These are phyloP conservation scores for Baryphthengus martii DNA, from an alignment of 2,113 vertebrate species.

Conservation along the genomic window DNA sequence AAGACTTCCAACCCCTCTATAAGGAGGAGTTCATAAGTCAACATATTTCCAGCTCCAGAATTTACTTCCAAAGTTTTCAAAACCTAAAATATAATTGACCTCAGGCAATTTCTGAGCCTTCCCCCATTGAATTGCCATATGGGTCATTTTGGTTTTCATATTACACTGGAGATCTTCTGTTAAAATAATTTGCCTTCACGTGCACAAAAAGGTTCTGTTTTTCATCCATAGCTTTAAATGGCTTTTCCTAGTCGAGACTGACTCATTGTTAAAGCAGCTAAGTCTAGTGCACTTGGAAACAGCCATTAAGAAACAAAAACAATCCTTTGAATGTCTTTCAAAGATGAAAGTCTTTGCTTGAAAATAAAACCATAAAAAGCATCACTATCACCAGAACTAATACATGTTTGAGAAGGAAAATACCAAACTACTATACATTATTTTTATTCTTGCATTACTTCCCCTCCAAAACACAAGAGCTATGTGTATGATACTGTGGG, in stretches of 20 bases:
- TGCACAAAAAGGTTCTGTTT: background rate
- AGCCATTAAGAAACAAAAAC: background rate
- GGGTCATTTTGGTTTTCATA: background rate
- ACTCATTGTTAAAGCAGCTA: constrained; percentile 21
- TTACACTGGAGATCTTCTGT: background rate
- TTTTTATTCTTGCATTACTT: background rate
- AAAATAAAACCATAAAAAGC: background rate
- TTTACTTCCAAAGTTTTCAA: background rate
- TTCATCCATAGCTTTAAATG: background rate
- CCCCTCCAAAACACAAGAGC: background rate
- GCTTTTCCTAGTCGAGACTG: background rate
- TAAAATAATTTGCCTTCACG: background rate
- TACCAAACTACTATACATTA: background rate
- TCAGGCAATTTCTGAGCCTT: background rate
- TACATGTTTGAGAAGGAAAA: background rate
- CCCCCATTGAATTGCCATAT: background rate
- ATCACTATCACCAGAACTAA: background rate
- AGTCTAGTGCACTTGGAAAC: background rate
- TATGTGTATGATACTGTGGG: background rate
- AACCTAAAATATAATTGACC: background rate
- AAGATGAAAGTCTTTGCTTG: background rate
- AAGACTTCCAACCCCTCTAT: background rate
- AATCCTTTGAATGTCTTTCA: background rate
- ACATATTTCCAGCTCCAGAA: background rate
- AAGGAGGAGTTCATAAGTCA: background rate